phyloP scores from a whole-genome alignment of 1,140 invertebrate species.

The Acromyrmex echinatior region DNA sequence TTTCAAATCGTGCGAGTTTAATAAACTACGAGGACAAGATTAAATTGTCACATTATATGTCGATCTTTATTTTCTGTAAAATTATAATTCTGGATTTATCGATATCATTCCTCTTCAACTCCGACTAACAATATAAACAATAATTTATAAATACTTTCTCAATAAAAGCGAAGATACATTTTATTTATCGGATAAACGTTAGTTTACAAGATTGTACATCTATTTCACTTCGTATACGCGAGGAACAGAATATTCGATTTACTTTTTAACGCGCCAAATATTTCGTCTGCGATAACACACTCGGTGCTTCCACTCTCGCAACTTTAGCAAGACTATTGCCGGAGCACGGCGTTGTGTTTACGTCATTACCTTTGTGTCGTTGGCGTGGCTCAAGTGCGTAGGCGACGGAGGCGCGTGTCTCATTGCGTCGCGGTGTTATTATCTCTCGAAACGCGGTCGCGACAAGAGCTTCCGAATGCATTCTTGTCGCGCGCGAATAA shows the following conservation, averaged over 20 bases:
- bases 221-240: background rate
- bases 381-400: background rate
- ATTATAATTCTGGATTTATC: background rate
- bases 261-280: background rate
- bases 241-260: background rate
- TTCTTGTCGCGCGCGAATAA: background rate
- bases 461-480: background rate
- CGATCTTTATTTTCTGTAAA: background rate
- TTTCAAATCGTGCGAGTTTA: background rate
- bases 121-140: background rate
- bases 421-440: background rate
- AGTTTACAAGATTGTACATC: background rate
- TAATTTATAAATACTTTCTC: background rate
- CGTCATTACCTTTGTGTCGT: background rate
- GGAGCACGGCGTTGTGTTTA: background rate
- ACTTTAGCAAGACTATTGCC: background rate
- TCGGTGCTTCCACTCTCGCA: background rate
- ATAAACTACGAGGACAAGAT: background rate
- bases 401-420: background rate
- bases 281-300: background rate
- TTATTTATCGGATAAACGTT: background rate
- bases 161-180: background rate
- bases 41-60: background rate
- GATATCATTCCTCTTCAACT: background rate
- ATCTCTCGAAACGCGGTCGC: background rate